phyloP scores from a whole-genome alignment of 2,113 vertebrate species.

The Amblyopsis rosae region DNA sequence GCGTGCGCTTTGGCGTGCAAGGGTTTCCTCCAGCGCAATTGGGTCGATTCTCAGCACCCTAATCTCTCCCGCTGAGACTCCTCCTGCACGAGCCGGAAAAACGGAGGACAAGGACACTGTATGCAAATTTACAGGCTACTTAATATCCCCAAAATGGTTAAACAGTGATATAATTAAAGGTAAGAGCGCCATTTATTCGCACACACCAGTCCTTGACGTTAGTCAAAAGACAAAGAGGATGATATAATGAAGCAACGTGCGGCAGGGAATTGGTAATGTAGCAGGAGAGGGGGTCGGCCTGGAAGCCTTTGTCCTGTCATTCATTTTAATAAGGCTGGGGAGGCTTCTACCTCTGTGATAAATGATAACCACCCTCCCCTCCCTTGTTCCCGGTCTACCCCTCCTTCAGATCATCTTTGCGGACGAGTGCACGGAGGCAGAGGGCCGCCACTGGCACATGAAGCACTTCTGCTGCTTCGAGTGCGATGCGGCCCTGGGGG shows the following conservation, averaged over 20 bases:
- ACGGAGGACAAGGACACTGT: constrained; percentile 40
- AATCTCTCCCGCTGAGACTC: constrained; percentile 45
- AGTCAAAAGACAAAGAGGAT: constrained; percentile 39
- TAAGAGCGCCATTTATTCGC: constrained; percentile 42
- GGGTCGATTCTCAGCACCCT: constrained; percentile 30
- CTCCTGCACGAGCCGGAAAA: constrained; percentile 13
- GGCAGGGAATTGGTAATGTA: constrained; percentile 15
- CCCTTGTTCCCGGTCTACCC: constrained; percentile 9
- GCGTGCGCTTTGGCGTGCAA: constrained; percentile 2
- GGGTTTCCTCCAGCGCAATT: constrained; percentile 34
- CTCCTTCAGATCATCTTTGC: constrained; percentile 92
- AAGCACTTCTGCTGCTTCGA: constrained; percentile 99
- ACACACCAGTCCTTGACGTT: constrained; percentile 47
- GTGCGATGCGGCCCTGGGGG: constrained; percentile 92
- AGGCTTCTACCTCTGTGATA: constrained; percentile 22
- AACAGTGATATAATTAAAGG: constrained; percentile 55
- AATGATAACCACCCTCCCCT: constrained; percentile 27
- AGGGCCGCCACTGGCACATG: constrained; percentile 99
- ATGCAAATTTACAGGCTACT: constrained; percentile 1
- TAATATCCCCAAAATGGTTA: constrained; percentile 25
- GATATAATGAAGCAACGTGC: constrained; percentile 39
- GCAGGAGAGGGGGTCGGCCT: background rate
- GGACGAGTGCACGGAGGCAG: constrained; percentile 95
- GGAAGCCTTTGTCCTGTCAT: constrained; percentile 52
- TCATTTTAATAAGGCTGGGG: constrained; percentile 43